phyloP scores from a whole-genome alignment of 2,113 vertebrate species.

The Podiceps cristatus region DNA sequence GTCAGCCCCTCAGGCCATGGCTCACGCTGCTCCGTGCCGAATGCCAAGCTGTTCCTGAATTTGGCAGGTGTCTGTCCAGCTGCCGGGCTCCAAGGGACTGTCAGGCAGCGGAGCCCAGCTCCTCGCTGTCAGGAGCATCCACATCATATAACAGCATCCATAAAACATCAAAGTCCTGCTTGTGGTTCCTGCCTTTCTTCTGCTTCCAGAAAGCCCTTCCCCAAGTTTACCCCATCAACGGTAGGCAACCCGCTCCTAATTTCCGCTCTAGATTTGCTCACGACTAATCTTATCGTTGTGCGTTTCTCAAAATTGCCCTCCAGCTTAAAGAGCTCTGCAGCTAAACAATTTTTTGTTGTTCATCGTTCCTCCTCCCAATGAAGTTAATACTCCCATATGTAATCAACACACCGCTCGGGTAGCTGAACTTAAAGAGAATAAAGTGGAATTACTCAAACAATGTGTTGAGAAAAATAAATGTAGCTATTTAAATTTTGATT shows the following conservation, averaged over 20 bases:
- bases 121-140: background rate
- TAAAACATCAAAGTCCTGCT: background rate
- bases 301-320: background rate
- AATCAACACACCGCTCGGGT: background rate
- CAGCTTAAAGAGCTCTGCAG: background rate
- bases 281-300: rapidly evolving
- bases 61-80: background rate
- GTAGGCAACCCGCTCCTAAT: background rate
- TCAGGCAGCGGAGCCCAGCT: background rate
- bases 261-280: background rate
- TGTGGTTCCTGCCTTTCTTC: background rate
- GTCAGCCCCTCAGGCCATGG: too few relatives aligned
- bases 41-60: rapidly evolving
- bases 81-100: background rate
- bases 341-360: background rate
- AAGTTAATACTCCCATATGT: background rate
- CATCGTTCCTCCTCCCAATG: background rate
- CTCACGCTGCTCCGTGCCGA: background rate
- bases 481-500: background rate
- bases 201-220: background rate
- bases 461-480: background rate
- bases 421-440: background rate
- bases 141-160: background rate
- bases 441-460: background rate
- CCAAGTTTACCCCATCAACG: background rate